Percentiles rank a stretch among this genome's conserved stretches.
phyloP scores from a whole-genome alignment of 2,113 vertebrate genomes.

The Oryzias melastigma region DNA sequence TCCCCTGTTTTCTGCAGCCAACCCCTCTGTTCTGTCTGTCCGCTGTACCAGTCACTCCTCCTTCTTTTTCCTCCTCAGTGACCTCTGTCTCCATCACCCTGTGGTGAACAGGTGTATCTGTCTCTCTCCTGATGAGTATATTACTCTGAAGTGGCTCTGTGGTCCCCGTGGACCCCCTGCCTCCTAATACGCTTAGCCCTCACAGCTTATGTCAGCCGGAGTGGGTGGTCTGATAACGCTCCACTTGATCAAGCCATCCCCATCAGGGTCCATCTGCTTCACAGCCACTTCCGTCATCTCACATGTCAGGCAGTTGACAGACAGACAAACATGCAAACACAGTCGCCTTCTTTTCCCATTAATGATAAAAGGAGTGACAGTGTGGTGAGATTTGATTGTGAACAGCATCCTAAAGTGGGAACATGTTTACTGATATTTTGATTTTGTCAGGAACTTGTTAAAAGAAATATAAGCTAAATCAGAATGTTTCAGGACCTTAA shows the following conservation, averaged over 20 bases:
- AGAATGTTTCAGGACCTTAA: too few species aligned
- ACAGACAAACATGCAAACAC: constrained; percentile 37
- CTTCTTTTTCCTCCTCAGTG: constrained; percentile 27
- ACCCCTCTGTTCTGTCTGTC: constrained; percentile 22
- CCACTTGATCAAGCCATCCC: constrained; percentile 70
- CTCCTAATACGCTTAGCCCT: constrained; percentile 71
- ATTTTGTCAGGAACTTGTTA: background rate
- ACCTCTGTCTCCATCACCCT: constrained; percentile 59
- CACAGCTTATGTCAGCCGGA: constrained; percentile 68
- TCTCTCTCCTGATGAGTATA: constrained; percentile 73
- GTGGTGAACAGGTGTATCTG: constrained; percentile 73
- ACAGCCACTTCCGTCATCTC: constrained; percentile 53
- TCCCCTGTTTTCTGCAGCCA: constrained; percentile 5
- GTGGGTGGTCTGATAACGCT: constrained; percentile 72
- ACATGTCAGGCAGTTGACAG: constrained; percentile 48
- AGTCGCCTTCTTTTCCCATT: constrained; percentile 32
- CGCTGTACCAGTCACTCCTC: constrained; percentile 25
- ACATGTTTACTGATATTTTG: constrained; percentile 16
- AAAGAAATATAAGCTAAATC: too few species aligned
- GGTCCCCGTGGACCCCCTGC: constrained; percentile 63
- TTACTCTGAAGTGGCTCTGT: constrained; percentile 71
- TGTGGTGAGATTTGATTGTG: constrained; percentile 4
- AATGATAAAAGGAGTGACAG: constrained; percentile 43
- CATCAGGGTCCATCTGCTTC: constrained; percentile 71
- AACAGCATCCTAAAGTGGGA: constrained; percentile 18